Conservation (phyloP, 2,888 invertebrate genomes). For the Cabera pusaria region DNA sequence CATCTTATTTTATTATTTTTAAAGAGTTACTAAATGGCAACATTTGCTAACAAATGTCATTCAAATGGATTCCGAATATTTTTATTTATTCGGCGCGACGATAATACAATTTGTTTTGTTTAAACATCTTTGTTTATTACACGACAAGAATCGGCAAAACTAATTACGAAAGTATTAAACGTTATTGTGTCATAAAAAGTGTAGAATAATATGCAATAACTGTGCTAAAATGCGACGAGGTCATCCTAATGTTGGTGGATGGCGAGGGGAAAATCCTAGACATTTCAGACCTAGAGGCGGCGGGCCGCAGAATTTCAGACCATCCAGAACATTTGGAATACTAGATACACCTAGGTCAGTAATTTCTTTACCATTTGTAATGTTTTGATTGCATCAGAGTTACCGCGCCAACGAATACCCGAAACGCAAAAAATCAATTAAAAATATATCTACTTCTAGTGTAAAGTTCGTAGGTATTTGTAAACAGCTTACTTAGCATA, state of each 20-base stretch:
- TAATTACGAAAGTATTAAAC: slow-evolving; percentile 3
- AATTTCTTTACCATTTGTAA: neutral
- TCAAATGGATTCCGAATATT: slow-evolving; percentile 41
- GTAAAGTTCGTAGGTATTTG: slow-evolving; percentile 5
- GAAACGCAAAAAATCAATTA: slow-evolving; percentile 3
- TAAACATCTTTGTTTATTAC: slow-evolving; percentile 9
- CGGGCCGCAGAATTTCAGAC: slow-evolving; percentile 57
- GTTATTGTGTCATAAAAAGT: slow-evolving; percentile 32
- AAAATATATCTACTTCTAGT: too few relatives aligned
- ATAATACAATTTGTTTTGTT: slow-evolving; percentile 48
- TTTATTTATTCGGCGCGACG: slow-evolving; percentile 56
- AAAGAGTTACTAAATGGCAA: slow-evolving; percentile 5
- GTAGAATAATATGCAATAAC: slow-evolving; percentile 61
- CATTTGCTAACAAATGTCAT: slow-evolving; percentile 13
- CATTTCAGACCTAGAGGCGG: slow-evolving; percentile 66
- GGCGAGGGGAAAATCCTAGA: slow-evolving; percentile 71
- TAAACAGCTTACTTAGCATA: slow-evolving; percentile 1
- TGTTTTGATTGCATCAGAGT: slow-evolving; percentile 40
- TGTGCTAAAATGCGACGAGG: slow-evolving; percentile 73
- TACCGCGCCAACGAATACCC: slow-evolving; percentile 47
- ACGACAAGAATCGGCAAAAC: neutral
- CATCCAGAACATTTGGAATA: slow-evolving; percentile 47
- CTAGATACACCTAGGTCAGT: slow-evolving; percentile 55
- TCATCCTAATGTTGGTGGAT: slow-evolving; percentile 68
- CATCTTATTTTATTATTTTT: too few relatives aligned